Base-by-base conservation (phyloP, 2,888 invertebrate species). In the Tetranychus piercei region DNA sequence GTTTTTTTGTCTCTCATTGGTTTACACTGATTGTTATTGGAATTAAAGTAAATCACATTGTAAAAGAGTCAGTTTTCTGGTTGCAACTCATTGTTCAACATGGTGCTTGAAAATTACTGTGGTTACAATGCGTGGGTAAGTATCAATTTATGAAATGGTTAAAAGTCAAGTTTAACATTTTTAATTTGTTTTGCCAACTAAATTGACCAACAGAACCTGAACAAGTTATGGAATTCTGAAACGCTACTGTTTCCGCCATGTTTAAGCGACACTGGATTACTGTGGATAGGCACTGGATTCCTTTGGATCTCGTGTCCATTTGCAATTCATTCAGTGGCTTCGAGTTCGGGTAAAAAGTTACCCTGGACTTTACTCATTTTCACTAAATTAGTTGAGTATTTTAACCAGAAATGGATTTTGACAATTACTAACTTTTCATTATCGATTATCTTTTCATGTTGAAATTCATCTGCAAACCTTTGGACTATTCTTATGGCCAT, bases 81-180 rank as follows among this genome's bases (percentile, higher is more conserved):
- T 55, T 55, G 15, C 15, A 55, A 55, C 15, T 55, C 55, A 55
- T 55, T 55, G 55, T 55, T 55, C 55, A 55, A 55, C 55, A 55
- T 55, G 55, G 55, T 55, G 55, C 55, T 55, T 55, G 55, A 55
- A 55, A 55, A 55, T 55, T 55, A 55, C 55, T 55, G 55, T 55
- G 55, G 55, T 55, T 55, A 55, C 55, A 55, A 55, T 55, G 55
- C 55, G 2, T 55, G 55, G 55, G 55, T 55, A 55, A 55, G 55
- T 55, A 15, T 5, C 15, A 15, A 0, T 3, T 15, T 55, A 4
- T 34, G 34, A 34, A 34, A 34, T 34, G 34, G 2, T 34, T 34
- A 34, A 34, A n/a, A 34, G 34, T 34, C 1, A 23, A 23, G 23
- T 23, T 23, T n/a, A n/a, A n/a, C 1, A 23, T 4, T 34, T 34